Evolutionary conservation across 2,888 invertebrate species (phyloP), one percentile per base, ranked within the genome.

Genomic region (Elgonia sp.): DNA sequence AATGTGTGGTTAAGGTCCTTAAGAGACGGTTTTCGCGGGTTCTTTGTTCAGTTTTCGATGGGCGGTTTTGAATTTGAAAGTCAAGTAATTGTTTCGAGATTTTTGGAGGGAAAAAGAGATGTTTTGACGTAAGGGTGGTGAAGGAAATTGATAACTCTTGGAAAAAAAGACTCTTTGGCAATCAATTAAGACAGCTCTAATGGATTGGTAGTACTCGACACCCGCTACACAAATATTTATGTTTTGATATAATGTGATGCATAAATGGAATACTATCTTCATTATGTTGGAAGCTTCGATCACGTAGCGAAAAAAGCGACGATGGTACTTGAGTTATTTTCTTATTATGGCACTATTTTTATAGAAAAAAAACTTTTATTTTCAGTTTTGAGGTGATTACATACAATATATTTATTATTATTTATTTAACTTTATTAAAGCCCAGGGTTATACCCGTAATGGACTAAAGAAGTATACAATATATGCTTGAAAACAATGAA

Each of bases 181-280:
- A 89, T 89, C 88, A 88, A 88, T 90, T 87, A 86, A 67, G 80
- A 81, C 29, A 63, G 69, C 63, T 88, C 89, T 89, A 89, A 89
- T 89, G 89, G 89, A 82, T 83, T 73, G 63, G 70, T 82, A 70
- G 81, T 84, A 89, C 81, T 84, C 83, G 79, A 89, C 87, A 81
- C 83, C 72, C 50, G 70, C n/a, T 75, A 76, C 65, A 88, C 89
- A 89, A 90, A 90, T 90, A 89, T 90, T 90, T 89, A 80, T 77
- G 62, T 76, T 83, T 75, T 46, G 72, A 76, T 80, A 72, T 73
- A 69, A 84, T 79, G 57, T 80, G 77, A 67, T 70, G 67, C 80
- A 81, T 83, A 77, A 79, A 84, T 76, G 69, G 81, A 72, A 21
- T 60, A 21, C 69, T 46, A 76, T 77, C 62, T 72, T 82, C 80